Conservation (phyloP, 2,888 invertebrate species). For the Lepeophtheirus nordmannii region DNA sequence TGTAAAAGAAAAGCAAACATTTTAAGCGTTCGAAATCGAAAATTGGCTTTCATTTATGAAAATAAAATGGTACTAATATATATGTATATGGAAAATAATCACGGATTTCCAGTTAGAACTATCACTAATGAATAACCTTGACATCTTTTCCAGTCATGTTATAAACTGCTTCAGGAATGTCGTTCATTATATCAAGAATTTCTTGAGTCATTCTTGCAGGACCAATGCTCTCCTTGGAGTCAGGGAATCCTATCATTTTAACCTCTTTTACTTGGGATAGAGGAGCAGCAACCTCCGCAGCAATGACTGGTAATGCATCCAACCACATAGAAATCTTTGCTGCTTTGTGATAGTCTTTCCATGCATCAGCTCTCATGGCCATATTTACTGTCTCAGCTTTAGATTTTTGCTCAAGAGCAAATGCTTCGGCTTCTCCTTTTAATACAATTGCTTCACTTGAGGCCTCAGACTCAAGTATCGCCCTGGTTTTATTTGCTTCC, state of each 20-base stretch:
- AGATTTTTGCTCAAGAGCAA: slow-evolving; percentile 81
- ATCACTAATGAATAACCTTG: background rate
- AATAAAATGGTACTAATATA: too few species aligned
- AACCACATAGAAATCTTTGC: slow-evolving; percentile 47
- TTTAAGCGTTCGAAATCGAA: too few species aligned
- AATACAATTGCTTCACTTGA: slow-evolving; percentile 42
- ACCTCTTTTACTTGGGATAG: slow-evolving; percentile 83
- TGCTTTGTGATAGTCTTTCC: slow-evolving; percentile 84
- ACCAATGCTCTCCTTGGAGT: slow-evolving; percentile 42
- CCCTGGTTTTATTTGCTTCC: slow-evolving; percentile 58
- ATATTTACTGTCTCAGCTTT: slow-evolving; percentile 92
- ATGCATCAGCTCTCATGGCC: slow-evolving; percentile 91
- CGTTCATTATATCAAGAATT: slow-evolving; percentile 67
- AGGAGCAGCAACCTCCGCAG: slow-evolving; percentile 89
- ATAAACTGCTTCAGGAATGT: slow-evolving; percentile 12
- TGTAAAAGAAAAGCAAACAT: too few species aligned
- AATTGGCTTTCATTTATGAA: too few species aligned
- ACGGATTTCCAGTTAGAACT: too few species aligned
- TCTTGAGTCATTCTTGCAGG: slow-evolving; percentile 85
- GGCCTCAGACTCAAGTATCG: slow-evolving; percentile 14
- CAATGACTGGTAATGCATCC: slow-evolving; percentile 39
- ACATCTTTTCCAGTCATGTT: slow-evolving; percentile 15
- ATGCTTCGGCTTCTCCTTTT: slow-evolving; percentile 49
- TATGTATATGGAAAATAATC: too few species aligned
- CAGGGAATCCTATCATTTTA: slow-evolving; percentile 54